Evolutionary conservation across 2,113 vertebrate genomes (phyloP), one percentile per base, ranked within the genome.

Genomic region (Heloderma charlesbogerti): DNA sequence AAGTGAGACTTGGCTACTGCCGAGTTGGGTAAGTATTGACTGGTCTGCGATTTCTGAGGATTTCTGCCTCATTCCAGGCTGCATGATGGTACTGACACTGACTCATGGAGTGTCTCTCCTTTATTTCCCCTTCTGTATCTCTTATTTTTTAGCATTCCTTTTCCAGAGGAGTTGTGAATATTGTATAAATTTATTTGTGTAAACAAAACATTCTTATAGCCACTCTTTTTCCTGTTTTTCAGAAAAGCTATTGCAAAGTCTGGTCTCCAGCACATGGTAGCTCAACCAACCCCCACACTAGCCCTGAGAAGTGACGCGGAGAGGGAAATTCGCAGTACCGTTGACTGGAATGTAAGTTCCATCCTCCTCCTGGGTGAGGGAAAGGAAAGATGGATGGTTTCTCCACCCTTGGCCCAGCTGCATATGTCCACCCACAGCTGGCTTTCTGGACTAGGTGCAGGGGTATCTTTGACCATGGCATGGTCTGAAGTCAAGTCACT

Each of bases 241-340:
- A 99, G 99, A 97, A 99, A 99, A 98, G 99, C 99, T 27, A 99
- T 99, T 87, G 97, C 98, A 69, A 99, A 99, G 90, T 98, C 99
- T 0, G 98, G 98, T 92, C 98, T 98, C 25, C 98, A 98, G 90
- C 98, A 99, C 89, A 97, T 99, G 94, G 96, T 98, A 87, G 96
- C 98, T 78, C 98, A 98, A 60, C 98, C 98, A 84, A 96, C 96
- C 71, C 97, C 98, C 0, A 94, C 97, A 0, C 94, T 97, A 45
- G 94, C 98, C 93, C 93, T 91, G 90, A 97, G 97, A 91, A 93
- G 95, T 0, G 98, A 99, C 88, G 93, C 97, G 0, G 98, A 99
- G 90, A 94, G 97, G 37, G 98, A 97, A 89, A 98, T 99, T 54
- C 97, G 98, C 92, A 98, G 95, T 91, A 98, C 97, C 0, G 98